These are phyloP conservation scores for Amblyjoppa proteus DNA, from an alignment of 2,888 invertebrate species.

Conservation along the genomic window DNA sequence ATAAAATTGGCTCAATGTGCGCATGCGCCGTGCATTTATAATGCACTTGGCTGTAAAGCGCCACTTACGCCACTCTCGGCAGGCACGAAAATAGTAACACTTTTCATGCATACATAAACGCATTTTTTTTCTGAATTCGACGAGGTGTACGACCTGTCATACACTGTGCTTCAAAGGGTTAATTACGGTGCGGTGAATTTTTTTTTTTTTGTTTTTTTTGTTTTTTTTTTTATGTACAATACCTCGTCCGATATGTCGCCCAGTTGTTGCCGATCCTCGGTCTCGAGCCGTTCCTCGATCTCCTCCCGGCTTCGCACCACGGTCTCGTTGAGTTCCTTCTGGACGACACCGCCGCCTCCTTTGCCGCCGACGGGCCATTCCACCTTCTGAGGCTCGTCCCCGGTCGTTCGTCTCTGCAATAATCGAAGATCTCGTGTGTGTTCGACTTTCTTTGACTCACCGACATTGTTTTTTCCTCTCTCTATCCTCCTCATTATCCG, in stretches of 20 bases:
- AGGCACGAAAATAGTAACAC: no score
- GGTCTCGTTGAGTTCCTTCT: constrained; percentile 92
- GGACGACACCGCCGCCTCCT: constrained; percentile 90
- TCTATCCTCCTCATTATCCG: constrained; percentile 20
- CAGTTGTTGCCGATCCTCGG: constrained; percentile 93
- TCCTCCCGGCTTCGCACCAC: constrained; percentile 93
- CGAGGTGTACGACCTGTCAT: no score
- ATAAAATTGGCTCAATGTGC: no score
- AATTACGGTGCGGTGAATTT: neutral
- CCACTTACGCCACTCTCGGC: no score
- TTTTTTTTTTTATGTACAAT: constrained; percentile 24
- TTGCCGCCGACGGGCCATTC: constrained; percentile 74
- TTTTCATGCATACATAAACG: no score
- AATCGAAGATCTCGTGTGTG: constrained; percentile 48
- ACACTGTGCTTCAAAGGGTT: no score
- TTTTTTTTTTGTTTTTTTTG: neutral
- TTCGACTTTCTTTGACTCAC: constrained; percentile 35
- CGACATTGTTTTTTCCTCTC: constrained; percentile 1
- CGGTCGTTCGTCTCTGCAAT: constrained; percentile 86
- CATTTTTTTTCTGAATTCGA: no score
- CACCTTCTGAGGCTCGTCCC: constrained; percentile 83
- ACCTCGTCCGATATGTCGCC: constrained; percentile 96
- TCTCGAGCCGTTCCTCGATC: constrained; percentile 92
- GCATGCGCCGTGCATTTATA: no score
- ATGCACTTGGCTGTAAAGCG: no score